Evolutionary conservation across 1,140 invertebrate species (phyloP).

Genomic region (Drosophila carrolli): DNA sequence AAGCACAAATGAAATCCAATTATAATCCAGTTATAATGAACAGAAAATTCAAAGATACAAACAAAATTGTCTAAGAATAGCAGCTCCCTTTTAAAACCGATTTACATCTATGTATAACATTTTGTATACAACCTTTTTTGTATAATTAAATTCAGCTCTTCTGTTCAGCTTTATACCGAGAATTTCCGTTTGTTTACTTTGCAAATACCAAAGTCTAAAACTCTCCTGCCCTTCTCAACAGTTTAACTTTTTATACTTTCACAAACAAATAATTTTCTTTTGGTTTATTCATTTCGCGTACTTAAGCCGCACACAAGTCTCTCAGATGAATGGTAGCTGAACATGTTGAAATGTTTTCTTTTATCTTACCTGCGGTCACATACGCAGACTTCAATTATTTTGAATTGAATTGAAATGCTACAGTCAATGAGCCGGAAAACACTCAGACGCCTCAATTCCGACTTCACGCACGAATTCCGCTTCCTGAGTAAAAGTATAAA

Average conservation of each 20-base stretch:
- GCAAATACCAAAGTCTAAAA: slow-evolving; percentile 19
- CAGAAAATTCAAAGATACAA: too few relatives aligned
- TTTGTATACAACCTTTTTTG: background rate
- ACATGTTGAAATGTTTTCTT: slow-evolving; percentile 32
- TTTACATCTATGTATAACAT: background rate
- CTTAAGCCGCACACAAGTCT: slow-evolving; percentile 1
- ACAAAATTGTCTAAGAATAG: too few relatives aligned
- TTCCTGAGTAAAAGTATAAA: slow-evolving; percentile 27
- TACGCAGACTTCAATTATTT: slow-evolving; percentile 64
- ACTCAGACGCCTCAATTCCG: slow-evolving; percentile 49
- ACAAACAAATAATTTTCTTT: slow-evolving; percentile 37
- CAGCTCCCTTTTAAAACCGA: background rate
- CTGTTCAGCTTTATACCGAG: background rate
- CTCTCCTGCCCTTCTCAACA: background rate
- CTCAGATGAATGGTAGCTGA: slow-evolving; percentile 14
- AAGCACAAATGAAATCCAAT: too few relatives aligned
- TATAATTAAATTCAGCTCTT: slow-evolving; percentile 12
- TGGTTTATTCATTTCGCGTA: slow-evolving; percentile 30
- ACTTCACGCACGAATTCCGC: slow-evolving; percentile 60
- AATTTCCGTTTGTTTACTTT: slow-evolving; percentile 17
- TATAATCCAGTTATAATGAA: too few relatives aligned
- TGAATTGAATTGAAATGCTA: slow-evolving; percentile 63
- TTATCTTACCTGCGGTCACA: slow-evolving; percentile 45
- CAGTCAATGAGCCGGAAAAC: slow-evolving; percentile 69
- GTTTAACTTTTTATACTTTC: slow-evolving; percentile 31